These are phyloP conservation scores for Megalops atlanticus DNA, from an alignment of 2,113 vertebrate genomes.

Conservation along the genomic window DNA sequence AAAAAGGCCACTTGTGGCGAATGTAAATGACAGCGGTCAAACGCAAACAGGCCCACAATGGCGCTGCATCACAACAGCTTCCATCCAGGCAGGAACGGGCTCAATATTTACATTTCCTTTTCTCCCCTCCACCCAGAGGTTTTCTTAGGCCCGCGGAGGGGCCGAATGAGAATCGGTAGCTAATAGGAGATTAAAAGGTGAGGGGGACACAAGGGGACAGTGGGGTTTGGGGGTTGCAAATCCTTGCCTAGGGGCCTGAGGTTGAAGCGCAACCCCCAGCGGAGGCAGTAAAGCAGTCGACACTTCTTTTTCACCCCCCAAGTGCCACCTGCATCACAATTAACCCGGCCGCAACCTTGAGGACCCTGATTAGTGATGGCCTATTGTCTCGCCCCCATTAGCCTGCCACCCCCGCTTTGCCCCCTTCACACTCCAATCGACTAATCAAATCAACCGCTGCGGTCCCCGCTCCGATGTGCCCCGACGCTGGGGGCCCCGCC, in stretches of 20 bases:
- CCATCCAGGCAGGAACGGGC: neutral
- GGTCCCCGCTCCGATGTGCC: slow-evolving; percentile 57
- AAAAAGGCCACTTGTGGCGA: neutral
- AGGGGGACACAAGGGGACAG: slow-evolving; percentile 47
- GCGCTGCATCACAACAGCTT: slow-evolving; percentile 23
- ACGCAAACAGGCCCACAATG: slow-evolving; percentile 2
- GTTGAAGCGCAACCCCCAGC: slow-evolving; percentile 72
- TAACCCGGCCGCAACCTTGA: slow-evolving; percentile 75
- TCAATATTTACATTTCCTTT: slow-evolving; percentile 39
- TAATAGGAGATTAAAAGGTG: slow-evolving; percentile 55
- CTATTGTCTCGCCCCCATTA: slow-evolving; percentile 76
- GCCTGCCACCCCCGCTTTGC: slow-evolving; percentile 69
- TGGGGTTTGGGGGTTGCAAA: slow-evolving; percentile 62
- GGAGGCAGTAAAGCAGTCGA: slow-evolving; percentile 74
- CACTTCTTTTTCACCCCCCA: slow-evolving; percentile 61
- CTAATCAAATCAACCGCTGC: slow-evolving; percentile 74
- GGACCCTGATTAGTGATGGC: slow-evolving; percentile 75
- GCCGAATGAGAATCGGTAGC: slow-evolving; percentile 30
- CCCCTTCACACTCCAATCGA: slow-evolving; percentile 73
- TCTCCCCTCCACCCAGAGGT: neutral
- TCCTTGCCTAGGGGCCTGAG: slow-evolving; percentile 72
- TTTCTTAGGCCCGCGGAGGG: slow-evolving; percentile 23
- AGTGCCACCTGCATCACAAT: slow-evolving; percentile 72
- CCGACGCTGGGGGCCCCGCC: slow-evolving; percentile 52
- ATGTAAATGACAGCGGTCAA: neutral